Evolutionary conservation across 2,888 invertebrate genomes (phyloP).

Genomic region (Adelphocoris suturalis): DNA sequence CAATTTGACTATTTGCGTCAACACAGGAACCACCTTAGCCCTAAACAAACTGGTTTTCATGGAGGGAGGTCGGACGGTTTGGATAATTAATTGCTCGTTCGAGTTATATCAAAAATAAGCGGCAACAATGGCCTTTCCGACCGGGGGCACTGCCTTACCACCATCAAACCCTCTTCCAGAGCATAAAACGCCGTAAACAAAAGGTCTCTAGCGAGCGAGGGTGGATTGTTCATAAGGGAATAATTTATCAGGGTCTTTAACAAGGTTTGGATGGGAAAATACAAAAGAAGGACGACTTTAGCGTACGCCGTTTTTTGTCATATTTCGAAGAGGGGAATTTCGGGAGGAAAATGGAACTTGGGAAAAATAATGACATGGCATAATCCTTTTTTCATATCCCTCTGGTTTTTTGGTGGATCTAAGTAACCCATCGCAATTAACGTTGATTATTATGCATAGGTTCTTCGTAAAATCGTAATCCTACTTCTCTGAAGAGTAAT

Average conservation of each 20-base stretch:
- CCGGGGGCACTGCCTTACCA: not conserved
- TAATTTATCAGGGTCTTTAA: constrained; percentile 49
- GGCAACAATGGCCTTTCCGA: constrained; percentile 39
- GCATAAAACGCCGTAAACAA: constrained; percentile 56
- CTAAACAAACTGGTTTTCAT: constrained; percentile 17
- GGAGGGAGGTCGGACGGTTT: not conserved
- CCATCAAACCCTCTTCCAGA: constrained; percentile 29
- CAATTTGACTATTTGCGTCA: constrained; percentile 36
- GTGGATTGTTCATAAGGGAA: constrained; percentile 16
- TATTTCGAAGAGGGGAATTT: no score
- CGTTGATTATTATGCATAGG: no score
- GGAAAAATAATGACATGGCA: no score
- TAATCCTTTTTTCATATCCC: no score
- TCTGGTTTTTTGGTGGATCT: no score
- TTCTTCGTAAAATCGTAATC: no score
- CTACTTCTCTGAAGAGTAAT: no score
- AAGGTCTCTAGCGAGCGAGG: constrained; percentile 8
- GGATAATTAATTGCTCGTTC: constrained; percentile 57
- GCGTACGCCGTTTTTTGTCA: not conserved
- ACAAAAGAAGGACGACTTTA: constrained; percentile 8
- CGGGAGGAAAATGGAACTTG: no score
- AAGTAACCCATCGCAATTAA: no score
- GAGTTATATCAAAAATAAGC: constrained; percentile 65
- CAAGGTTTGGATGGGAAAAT: constrained; percentile 16
- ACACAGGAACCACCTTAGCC: constrained; percentile 36